Evolutionary conservation across 2,888 invertebrate species (phyloP).

Genomic region (Tetrapedia diversipes): DNA sequence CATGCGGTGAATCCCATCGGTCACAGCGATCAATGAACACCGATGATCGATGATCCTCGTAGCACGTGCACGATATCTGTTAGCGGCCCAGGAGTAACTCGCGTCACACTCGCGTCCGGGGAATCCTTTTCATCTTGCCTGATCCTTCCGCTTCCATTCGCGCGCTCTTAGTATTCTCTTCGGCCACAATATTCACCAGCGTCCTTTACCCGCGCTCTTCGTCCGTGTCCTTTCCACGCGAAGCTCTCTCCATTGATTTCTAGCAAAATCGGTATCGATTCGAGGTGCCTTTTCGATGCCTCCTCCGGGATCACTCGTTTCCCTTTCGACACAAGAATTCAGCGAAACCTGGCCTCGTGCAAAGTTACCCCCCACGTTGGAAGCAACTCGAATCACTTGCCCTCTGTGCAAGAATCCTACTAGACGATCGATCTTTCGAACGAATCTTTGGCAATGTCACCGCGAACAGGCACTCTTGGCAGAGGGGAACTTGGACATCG

Average conservation of each 20-base stretch:
- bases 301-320: neutral
- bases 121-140: constrained; percentile 12
- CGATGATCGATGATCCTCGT: constrained; percentile 54
- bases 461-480: neutral
- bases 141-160: neutral
- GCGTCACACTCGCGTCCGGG: neutral
- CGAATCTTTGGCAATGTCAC: neutral
- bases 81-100: neutral
- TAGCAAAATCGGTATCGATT: too few relatives aligned
- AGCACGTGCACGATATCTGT: constrained; percentile 43
- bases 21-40: constrained; percentile 22
- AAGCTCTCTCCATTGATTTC: neutral
- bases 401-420: neutral
- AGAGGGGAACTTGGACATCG: neutral
- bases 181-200: constrained; percentile 35
- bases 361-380: neutral
- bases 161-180: neutral
- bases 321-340: neutral
- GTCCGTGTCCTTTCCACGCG: neutral
- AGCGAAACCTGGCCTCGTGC: neutral
- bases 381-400: neutral
- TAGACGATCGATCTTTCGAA: neutral
- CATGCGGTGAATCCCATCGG: constrained; percentile 50
- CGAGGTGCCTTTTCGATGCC: too few relatives aligned
- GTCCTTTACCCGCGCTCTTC: neutral